These are phyloP conservation scores for Fulica atra DNA, from an alignment of 2,113 vertebrate species.

Conservation along the genomic window DNA sequence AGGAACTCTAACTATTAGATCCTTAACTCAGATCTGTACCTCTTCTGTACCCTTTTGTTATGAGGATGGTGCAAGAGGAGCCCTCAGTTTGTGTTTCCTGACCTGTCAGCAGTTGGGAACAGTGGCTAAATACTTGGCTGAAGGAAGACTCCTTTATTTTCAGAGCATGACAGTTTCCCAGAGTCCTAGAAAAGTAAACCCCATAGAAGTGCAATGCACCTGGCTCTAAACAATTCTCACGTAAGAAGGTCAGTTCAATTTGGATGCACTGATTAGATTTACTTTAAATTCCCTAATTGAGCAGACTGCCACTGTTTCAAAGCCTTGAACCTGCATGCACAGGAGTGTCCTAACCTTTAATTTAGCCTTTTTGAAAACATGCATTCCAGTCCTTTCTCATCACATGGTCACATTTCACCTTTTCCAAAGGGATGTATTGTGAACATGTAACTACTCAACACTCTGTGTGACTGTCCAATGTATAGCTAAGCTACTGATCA, in stretches of 20 bases:
- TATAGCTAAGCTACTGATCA: background rate
- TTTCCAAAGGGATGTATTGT: background rate
- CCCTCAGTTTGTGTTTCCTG: constrained; percentile 5
- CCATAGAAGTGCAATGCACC: background rate
- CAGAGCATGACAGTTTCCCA: background rate
- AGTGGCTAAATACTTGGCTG: background rate
- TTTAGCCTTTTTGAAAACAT: background rate
- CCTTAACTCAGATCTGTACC: background rate
- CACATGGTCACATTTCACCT: background rate
- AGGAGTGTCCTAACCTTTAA: background rate
- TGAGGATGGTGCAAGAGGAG: background rate
- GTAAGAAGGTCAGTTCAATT: background rate
- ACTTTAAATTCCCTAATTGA: background rate
- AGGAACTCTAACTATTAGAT: background rate
- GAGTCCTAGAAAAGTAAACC: background rate
- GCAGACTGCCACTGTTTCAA: background rate
- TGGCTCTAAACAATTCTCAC: background rate
- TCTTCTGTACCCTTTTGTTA: background rate
- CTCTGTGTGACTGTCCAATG: background rate
- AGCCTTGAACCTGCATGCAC: background rate
- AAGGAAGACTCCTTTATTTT: background rate
- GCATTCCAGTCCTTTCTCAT: background rate
- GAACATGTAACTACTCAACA: background rate
- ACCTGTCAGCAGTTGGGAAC: background rate
- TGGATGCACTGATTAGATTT: background rate